These are phyloP conservation scores for Procavia capensis DNA, from an alignment of 2,113 vertebrate species.

Conservation along the genomic window DNA sequence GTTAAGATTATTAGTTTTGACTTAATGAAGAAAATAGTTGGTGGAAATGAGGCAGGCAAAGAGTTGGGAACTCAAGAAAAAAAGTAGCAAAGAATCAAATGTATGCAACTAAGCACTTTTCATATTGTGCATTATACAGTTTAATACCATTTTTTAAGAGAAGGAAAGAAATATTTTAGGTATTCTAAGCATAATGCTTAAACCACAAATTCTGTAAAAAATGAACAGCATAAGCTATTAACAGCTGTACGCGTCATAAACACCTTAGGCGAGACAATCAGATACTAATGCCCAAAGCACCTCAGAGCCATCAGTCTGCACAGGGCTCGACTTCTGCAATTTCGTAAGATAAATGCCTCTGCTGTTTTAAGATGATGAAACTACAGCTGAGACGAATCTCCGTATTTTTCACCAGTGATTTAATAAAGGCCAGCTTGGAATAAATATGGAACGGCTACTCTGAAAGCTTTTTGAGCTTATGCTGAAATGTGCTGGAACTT, in stretches of 20 bases:
- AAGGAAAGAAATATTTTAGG: conserved; percentile 82
- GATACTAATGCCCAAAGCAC: conserved; percentile 84
- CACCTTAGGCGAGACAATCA: conserved; percentile 88
- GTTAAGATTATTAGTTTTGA: conserved; percentile 71
- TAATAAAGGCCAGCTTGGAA: conserved; percentile 89
- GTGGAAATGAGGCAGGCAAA: conserved; percentile 63
- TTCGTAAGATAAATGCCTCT: conserved; percentile 87
- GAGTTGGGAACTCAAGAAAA: conserved; percentile 19
- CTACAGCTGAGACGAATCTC: conserved; percentile 87
- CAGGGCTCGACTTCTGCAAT: conserved; percentile 84
- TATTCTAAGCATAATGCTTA: conserved; percentile 87
- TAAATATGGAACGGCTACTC: conserved; percentile 88
- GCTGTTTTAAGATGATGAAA: conserved; percentile 87
- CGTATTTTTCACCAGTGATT: conserved; percentile 88
- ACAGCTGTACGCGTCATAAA: conserved; percentile 85
- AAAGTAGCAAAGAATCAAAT: conserved; percentile 71
- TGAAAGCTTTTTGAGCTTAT: conserved; percentile 78
- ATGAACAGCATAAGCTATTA: conserved; percentile 88
- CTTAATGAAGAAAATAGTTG: conserved; percentile 81
- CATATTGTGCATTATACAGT: conserved; percentile 78
- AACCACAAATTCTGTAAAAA: conserved; percentile 89
- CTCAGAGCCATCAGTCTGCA: conserved; percentile 85
- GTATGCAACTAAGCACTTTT: conserved; percentile 72
- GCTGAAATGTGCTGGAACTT: conserved; percentile 83
- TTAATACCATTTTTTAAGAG: conserved; percentile 81